Evolutionary conservation across 2,888 invertebrate genomes (phyloP).

Genomic region (Diaphora mendica): DNA sequence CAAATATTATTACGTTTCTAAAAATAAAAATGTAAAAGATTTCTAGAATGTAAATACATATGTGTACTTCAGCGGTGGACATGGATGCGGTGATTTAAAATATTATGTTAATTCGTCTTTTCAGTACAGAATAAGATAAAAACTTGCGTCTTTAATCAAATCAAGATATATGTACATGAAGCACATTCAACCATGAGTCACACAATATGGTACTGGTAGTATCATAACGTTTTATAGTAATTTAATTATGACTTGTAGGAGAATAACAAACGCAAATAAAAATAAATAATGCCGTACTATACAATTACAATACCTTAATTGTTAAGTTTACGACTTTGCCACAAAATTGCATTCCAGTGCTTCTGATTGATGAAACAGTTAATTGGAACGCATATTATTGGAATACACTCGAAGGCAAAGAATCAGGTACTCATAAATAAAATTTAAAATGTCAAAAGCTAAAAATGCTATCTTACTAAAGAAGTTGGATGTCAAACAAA

Average conservation of each 20-base stretch:
- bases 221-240: too few relatives aligned
- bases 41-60: too few relatives aligned
- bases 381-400: neutral
- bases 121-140: neutral
- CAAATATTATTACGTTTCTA: too few relatives aligned
- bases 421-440: too few relatives aligned
- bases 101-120: neutral
- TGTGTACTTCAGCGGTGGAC: too few relatives aligned
- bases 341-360: neutral
- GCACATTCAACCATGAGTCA: neutral
- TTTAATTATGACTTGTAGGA: neutral
- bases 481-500: too few relatives aligned
- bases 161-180: neutral
- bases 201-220: too few relatives aligned
- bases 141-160: neutral
- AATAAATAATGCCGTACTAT: neutral
- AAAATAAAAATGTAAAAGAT: too few relatives aligned
- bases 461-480: too few relatives aligned
- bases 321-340: neutral
- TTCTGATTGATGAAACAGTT: neutral
- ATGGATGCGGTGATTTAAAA: too few relatives aligned
- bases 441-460: too few relatives aligned
- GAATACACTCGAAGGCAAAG: neutral
- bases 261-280: neutral
- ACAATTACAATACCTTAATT: neutral